Conservation (phyloP, 2,113 vertebrate genomes). For the Istiophorus platypterus region DNA sequence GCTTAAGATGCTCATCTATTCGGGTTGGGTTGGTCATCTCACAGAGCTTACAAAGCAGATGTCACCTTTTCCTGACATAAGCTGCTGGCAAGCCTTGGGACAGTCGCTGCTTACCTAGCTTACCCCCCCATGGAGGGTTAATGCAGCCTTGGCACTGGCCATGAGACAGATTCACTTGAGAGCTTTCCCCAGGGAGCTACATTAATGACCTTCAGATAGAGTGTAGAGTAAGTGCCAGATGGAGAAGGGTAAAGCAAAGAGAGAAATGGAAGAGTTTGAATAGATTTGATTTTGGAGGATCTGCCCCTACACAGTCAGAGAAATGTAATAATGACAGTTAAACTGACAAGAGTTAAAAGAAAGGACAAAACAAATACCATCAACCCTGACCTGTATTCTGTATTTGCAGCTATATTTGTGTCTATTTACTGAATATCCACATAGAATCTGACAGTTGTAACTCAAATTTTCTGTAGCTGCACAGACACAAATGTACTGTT, state of each 20-base stretch:
- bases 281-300: not conserved
- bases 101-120: conserved; percentile 47
- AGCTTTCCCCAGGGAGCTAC: conserved; percentile 30
- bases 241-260: not conserved
- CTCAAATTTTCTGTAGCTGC: not conserved
- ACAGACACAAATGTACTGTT: not conserved
- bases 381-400: not conserved
- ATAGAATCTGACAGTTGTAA: conserved; percentile 17
- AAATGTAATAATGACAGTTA: conserved; percentile 26
- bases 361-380: not conserved
- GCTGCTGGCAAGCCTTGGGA: conserved; percentile 27
- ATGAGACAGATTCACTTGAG: conserved; percentile 17
- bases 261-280: conserved; percentile 18
- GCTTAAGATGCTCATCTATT: conserved; percentile 61
- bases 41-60: too few species aligned
- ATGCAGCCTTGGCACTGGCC: conserved; percentile 40
- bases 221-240: conserved; percentile 14
- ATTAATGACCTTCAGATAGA: conserved; percentile 51
- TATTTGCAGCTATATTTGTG: not conserved
- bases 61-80: conserved; percentile 19
- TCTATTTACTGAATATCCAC: not conserved
- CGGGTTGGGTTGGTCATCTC: conserved; percentile 32
- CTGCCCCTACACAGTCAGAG: not conserved
- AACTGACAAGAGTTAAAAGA: conserved; percentile 8
- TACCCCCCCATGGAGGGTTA: conserved; percentile 21